Base-by-base conservation (phyloP, 2,888 invertebrate species). In the Deilephila elpenor region DNA sequence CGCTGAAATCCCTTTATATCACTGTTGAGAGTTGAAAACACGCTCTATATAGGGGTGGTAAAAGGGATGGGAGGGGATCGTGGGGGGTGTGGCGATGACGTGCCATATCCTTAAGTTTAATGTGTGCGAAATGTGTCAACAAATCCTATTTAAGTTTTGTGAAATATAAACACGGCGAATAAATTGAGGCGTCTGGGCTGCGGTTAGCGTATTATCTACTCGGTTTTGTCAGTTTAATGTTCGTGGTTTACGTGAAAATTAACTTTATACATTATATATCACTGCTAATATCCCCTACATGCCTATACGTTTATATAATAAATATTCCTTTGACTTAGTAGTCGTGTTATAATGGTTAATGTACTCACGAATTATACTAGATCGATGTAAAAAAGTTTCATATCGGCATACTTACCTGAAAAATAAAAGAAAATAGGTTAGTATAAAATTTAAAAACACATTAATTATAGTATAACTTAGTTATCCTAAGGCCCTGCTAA, bases 1-100 rank as follows among this genome's bases (percentile, higher is more conserved):
- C 76, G 73, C 74, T 77, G 80, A 81, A 82, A 84, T 84, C 84
- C 80, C 80, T 82, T 81, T 79, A 82, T 80, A 82, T 80, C 78
- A 80, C 80, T 73, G 77, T 77, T 70, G 80, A 83, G 82, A 79
- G 79, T 80, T 77, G 75, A 79, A 79, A 82, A 82, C 83, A 79
- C 76, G 79, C 80, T 78, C 73, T 75, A 74, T 78, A 76, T 75
- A 75, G 71, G 53, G 75, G 67, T 71, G 75, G 73, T 71, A 73
- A 71, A 32, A 44, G 71, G 61, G 60, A 72, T 32, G 25, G 37
- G 56, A 17, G 34, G 56, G 32, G 19, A 5, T 19, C n/a, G 4
- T 14, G 2, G 19, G n/a, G 29, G 59, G 51, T 20, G 64, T 7
- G 34, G 14, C 14, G 60, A 34, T 59, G 37, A 72, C 74, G 72